phyloP scores from a whole-genome alignment of 2,888 invertebrate species.

The Endomychus coccineus region DNA sequence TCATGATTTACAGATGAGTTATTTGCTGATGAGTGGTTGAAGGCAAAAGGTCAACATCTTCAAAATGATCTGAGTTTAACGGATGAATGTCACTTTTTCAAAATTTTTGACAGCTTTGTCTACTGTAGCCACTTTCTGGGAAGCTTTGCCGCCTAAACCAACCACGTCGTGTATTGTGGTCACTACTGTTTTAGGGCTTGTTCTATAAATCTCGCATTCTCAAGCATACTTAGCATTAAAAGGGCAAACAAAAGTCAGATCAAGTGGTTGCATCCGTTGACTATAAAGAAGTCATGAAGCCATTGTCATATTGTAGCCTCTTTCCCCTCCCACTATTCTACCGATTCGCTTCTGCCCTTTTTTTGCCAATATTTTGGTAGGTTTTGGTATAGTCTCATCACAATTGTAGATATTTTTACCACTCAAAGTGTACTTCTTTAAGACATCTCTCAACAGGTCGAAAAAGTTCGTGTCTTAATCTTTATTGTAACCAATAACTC shows the following conservation, averaged over 20 bases:
- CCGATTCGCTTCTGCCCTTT: no score
- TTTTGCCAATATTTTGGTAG: no score
- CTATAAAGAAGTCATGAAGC: not conserved
- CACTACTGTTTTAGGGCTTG: not conserved
- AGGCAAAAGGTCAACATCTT: not conserved
- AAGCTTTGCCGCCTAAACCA: conserved; percentile 6
- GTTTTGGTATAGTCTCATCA: no score
- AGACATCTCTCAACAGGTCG: no score
- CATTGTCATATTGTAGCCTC: no score
- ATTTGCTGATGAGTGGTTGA: no score
- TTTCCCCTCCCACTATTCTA: no score
- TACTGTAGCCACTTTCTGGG: conserved; percentile 11
- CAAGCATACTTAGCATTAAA: not conserved
- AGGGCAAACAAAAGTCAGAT: not conserved
- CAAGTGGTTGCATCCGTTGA: not conserved
- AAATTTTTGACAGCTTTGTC: conserved; percentile 7
- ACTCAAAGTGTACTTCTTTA: no score
- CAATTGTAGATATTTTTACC: no score
- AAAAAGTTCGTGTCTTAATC: no score
- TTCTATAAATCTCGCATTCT: conserved; percentile 2
- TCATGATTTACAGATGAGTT: no score
- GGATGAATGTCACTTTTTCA: conserved; percentile 1
- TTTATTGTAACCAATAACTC: no score
- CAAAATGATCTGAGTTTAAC: not conserved
- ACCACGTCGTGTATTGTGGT: conserved; percentile 4